Conservation (phyloP, 2,113 vertebrate species). For the Isurus oxyrinchus region DNA sequence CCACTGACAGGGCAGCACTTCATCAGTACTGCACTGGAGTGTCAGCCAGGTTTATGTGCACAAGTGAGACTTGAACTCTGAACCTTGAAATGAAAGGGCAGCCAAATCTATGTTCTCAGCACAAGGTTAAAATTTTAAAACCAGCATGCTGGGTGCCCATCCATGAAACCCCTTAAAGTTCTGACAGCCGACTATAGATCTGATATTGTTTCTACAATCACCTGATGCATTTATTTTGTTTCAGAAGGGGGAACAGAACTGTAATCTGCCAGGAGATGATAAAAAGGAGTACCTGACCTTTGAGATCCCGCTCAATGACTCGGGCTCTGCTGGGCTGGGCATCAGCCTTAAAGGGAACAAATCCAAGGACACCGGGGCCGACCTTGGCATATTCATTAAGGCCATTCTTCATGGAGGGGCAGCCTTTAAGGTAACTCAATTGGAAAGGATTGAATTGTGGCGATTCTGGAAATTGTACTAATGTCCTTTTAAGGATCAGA, state of each 20-base stretch:
- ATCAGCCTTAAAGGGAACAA: conserved; percentile 97
- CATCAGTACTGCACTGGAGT: neutral
- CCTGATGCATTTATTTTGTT: neutral
- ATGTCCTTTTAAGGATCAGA: neutral
- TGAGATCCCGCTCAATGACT: conserved; percentile 89
- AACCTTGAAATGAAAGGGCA: neutral
- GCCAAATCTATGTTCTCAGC: neutral
- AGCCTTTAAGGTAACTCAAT: conserved; percentile 76
- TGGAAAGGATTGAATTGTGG: neutral
- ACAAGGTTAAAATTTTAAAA: neutral
- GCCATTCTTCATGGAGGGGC: conserved; percentile 91
- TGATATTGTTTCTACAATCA: neutral
- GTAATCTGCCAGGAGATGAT: conserved; percentile 58
- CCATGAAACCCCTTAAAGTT: neutral
- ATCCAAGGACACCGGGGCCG: conserved; percentile 81
- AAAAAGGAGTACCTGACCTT: conserved; percentile 84
- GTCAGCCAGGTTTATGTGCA: neutral
- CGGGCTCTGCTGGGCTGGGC: conserved; percentile 87
- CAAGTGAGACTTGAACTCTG: neutral
- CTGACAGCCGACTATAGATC: neutral
- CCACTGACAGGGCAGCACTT: neutral
- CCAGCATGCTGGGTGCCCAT: neutral
- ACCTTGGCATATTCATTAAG: conserved; percentile 97
- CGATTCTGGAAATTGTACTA: neutral
- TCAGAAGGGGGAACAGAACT: conserved; percentile 67